These are phyloP conservation scores for Paramormyrops hopkinsi DNA, from an alignment of 2,797 vertebrate genomes.

Conservation along the genomic window DNA sequence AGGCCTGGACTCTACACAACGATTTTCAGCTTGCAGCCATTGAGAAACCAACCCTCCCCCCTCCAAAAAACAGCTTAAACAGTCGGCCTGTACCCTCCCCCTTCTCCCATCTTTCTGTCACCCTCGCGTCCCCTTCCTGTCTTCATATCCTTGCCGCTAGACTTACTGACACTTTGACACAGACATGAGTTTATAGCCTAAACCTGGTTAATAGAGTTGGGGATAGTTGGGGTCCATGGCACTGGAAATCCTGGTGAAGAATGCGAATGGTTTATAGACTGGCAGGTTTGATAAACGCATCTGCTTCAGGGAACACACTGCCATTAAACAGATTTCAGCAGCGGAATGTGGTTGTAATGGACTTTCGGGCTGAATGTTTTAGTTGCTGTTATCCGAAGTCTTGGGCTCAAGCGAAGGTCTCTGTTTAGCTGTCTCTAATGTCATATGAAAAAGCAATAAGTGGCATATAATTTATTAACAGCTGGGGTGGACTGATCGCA, in stretches of 20 bases:
- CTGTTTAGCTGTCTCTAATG: not conserved
- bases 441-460: slow-evolving; percentile 3
- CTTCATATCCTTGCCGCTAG: not conserved
- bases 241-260: not conserved
- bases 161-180: not conserved
- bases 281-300: not conserved
- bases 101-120: not conserved
- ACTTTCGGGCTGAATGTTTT: not conserved
- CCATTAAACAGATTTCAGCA: not conserved
- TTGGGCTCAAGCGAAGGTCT: not conserved
- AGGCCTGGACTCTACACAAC: not conserved
- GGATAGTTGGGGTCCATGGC: not conserved
- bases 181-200: not conserved
- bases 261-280: not conserved
- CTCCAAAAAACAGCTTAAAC: not conserved
- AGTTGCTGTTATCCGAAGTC: not conserved
- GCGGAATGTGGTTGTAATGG: not conserved
- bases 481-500: not conserved
- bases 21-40: not conserved
- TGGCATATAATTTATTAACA: not conserved
- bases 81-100: not conserved
- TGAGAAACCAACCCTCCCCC: not conserved
- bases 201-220: not conserved
- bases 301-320: not conserved
- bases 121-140: not conserved